These are phyloP conservation scores for Lacanobia wlatinum DNA, from an alignment of 2,888 invertebrate species.

Conservation along the genomic window DNA sequence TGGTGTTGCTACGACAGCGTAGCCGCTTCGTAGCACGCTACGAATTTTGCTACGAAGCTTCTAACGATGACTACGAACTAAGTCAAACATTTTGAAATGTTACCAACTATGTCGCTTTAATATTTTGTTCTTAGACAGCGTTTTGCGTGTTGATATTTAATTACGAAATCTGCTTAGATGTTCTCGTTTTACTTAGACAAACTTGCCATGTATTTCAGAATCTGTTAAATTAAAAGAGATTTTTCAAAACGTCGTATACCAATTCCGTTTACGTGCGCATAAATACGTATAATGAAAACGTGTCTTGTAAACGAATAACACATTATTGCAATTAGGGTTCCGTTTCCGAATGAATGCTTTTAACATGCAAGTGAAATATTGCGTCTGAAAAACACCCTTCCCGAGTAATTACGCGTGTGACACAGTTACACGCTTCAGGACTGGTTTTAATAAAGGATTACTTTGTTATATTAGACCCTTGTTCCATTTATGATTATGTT, in stretches of 20 bases:
- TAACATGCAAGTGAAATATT: constrained; percentile 39
- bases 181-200: constrained; percentile 19
- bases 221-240: constrained; percentile 9
- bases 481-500: constrained; percentile 18
- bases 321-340: constrained; percentile 34
- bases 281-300: constrained; percentile 6
- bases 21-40: constrained; percentile 25
- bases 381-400: constrained; percentile 30
- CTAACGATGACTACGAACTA: constrained; percentile 13
- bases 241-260: neutral
- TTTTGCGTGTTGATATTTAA: constrained; percentile 30
- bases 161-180: constrained; percentile 23
- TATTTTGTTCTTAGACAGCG: neutral
- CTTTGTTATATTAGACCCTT: constrained; percentile 43
- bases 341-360: constrained; percentile 37
- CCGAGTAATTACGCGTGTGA: constrained; percentile 59
- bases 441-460: constrained; percentile 62
- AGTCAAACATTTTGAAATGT: constrained; percentile 1
- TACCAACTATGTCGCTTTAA: neutral
- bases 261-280: neutral
- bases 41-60: constrained; percentile 32
- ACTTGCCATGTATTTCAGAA: constrained; percentile 15
- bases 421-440: constrained; percentile 36
- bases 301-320: constrained; percentile 32
- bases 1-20: constrained; percentile 37